Percentiles rank a stretch among this genome's conserved stretches.
Conservation (phyloP, 2,888 invertebrate genomes). For the Epinotia ramella region DNA sequence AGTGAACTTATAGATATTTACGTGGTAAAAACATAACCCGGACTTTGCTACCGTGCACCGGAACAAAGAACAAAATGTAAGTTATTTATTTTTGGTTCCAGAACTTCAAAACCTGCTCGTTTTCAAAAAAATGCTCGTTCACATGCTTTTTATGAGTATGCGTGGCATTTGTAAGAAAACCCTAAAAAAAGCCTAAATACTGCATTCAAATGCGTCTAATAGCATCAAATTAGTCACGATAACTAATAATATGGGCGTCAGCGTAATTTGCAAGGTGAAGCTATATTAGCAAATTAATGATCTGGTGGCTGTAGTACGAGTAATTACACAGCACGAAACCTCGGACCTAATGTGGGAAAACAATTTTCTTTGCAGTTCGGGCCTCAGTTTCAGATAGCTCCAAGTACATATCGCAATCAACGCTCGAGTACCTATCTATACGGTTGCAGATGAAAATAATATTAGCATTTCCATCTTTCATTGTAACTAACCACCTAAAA, state of each 20-base stretch:
- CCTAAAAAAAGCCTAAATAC: not conserved
- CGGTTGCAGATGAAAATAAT: too few species aligned
- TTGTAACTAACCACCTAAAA: too few species aligned
- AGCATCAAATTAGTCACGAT: not conserved
- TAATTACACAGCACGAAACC: not conserved
- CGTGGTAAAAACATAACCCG: too few species aligned
- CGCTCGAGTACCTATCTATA: too few species aligned
- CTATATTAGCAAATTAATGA: constrained; percentile 1
- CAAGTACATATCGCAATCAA: not conserved
- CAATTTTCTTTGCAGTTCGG: not conserved
- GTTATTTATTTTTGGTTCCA: too few species aligned
- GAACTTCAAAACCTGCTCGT: too few species aligned
- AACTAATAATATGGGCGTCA: not conserved
- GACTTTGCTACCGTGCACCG: too few species aligned
- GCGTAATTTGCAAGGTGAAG: not conserved
- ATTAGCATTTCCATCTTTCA: too few species aligned
- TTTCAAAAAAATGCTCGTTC: not conserved
- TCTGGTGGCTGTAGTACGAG: not conserved
- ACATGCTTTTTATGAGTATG: not conserved
- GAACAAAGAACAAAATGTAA: too few species aligned
- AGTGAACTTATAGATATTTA: too few species aligned
- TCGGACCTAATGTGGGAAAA: constrained; percentile 14
- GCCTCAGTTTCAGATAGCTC: not conserved
- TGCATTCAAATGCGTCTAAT: not conserved
- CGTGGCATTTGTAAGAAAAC: not conserved